Percentiles rank a stretch among this genome's conserved stretches.
Conservation (phyloP, 2,888 invertebrate species). For the Sclerodermus sp. region DNA sequence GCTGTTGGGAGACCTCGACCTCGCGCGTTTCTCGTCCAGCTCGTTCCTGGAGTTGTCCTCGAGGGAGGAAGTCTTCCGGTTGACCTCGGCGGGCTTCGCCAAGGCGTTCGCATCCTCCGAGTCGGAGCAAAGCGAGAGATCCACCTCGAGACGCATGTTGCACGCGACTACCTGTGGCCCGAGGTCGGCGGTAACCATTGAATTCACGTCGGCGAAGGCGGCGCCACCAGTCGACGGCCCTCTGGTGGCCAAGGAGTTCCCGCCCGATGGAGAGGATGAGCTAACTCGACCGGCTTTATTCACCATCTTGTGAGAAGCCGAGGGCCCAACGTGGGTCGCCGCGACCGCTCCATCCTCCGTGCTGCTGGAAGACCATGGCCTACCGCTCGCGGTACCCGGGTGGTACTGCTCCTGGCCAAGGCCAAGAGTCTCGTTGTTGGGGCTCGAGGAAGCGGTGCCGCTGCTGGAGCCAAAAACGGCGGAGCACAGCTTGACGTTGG, state of each 20-base stretch:
- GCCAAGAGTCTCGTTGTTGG: no score
- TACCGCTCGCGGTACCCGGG: no score
- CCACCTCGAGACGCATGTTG: conserved; percentile 54
- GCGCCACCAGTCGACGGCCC: conserved; percentile 16
- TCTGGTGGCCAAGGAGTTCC: no score
- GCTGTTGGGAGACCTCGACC: background rate
- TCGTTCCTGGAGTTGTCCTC: conserved; percentile 20
- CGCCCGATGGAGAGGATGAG: no score
- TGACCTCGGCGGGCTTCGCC: conserved; percentile 18
- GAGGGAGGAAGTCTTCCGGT: conserved; percentile 8
- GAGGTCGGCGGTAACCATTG: conserved; percentile 20
- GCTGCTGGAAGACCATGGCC: no score
- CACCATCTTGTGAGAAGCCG: no score
- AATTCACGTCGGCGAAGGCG: conserved; percentile 13
- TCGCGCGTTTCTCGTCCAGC: conserved; percentile 10
- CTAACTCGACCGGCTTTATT: no score
- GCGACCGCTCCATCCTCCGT: no score
- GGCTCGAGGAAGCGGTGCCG: conserved; percentile 13
- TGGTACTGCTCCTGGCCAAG: no score
- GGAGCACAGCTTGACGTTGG: conserved; percentile 38
- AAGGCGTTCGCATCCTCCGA: conserved; percentile 44
- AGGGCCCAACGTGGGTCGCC: no score
- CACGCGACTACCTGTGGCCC: conserved; percentile 46
- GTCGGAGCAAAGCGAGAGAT: conserved; percentile 40
- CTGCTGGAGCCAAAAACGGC: conserved; percentile 27